Conservation (phyloP, 2,888 invertebrate genomes). For the Drosophila vallismaia region DNA sequence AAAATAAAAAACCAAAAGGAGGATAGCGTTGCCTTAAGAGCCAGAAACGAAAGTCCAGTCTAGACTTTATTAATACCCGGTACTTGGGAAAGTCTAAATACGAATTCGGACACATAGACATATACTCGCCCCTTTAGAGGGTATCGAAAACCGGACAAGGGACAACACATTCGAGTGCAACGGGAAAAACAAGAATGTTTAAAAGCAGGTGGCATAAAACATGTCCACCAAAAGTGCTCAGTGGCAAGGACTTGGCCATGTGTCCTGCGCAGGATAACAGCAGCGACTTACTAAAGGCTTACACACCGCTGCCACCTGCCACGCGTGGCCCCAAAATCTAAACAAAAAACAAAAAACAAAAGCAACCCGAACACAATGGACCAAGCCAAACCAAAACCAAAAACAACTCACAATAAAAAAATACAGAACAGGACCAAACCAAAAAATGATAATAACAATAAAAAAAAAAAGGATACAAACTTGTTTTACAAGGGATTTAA, state of each 20-base stretch:
- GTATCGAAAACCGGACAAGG: slow-evolving; percentile 4
- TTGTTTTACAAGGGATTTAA: slow-evolving; percentile 28
- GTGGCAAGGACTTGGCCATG: slow-evolving; percentile 16
- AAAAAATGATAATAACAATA: slow-evolving; percentile 6
- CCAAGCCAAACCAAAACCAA: not conserved
- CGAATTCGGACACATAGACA: not conserved
- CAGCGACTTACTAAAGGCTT: slow-evolving; percentile 42
- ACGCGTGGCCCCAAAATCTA: slow-evolving; percentile 33
- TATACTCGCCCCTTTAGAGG: not conserved
- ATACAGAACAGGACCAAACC: not conserved
- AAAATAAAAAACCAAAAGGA: slow-evolving; percentile 13
- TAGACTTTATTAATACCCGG: not conserved
- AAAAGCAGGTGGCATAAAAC: slow-evolving; percentile 42
- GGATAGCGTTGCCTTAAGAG: slow-evolving; percentile 29
- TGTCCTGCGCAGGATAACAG: slow-evolving; percentile 33
- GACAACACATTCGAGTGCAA: slow-evolving; percentile 20
- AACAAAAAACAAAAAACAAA: slow-evolving; percentile 6
- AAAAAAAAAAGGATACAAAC: slow-evolving; percentile 16
- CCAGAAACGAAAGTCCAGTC: slow-evolving; percentile 1
- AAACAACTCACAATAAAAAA: slow-evolving; percentile 1
- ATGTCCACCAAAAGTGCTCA: slow-evolving; percentile 26
- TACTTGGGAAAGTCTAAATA: not conserved
- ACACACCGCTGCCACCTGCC: slow-evolving; percentile 20
- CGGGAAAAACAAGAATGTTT: slow-evolving; percentile 10
- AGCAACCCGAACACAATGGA: not conserved